Base-by-base conservation (phyloP, 2,888 invertebrate species). In the Hirtodrosophila trivittata region DNA sequence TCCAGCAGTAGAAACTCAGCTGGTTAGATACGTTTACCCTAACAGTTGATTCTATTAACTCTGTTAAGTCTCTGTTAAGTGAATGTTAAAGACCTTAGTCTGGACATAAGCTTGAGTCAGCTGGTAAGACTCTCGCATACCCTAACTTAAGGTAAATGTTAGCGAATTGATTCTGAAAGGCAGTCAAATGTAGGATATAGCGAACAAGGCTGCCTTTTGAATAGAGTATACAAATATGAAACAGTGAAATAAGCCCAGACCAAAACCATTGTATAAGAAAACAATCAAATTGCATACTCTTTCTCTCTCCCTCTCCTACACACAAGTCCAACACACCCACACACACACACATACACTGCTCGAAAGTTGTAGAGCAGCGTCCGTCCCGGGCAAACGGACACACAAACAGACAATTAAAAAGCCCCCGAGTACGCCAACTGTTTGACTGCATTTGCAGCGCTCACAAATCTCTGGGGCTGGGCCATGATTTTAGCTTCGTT, bases 381-480 rank as follows among this genome's bases (percentile, higher is more conserved):
- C 12, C 13, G 49, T 35, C 28, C 43, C 7, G 12, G 14, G 14
- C 25, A 32, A 16, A 38, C 72, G 38, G 52, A 55, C 74, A 62
- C 54, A 63, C 68, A 60, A 56, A 67, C 73, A 80, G 84, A 86
- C 86, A 81, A 81, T 81, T 81, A 81, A 81, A 80, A 86, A 73
- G 67, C 80, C 84, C 84, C 43, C 58, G 76, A 80, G 80, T 77
- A 62, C 60, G 67, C 64, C 70, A 57, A 66, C 73, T 70, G 68
- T 86, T 86, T 68, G 86, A 73, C 80, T 78, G 69, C 75, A 75
- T 62, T 82, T 66, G 62, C 66, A 63, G 51, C 51, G 62, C 50
- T 59, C 50, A 39, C 75, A 66, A 83, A 58, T 82, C 86, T 75
- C 80, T 57, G 42, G 80, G 63, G 63, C 35, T 58, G 65, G 65